These are phyloP conservation scores for Aurelia aurita complex sp. Pacific DNA, from an alignment of 30 jellyfish, hydroid and myxozoan genomes.

Conservation along the genomic window DNA sequence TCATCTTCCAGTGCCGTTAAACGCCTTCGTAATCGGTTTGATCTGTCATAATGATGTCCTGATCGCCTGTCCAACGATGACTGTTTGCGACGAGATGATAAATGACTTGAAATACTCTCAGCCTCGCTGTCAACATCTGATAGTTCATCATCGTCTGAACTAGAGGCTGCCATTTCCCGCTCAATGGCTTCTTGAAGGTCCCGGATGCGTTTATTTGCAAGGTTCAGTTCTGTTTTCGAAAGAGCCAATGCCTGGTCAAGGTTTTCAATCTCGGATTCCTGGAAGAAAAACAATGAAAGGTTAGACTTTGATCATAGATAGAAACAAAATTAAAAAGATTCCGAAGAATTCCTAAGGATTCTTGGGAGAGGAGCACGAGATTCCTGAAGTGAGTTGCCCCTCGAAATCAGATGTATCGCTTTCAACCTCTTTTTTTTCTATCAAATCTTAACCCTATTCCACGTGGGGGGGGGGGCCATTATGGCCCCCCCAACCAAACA, in stretches of 20 bases:
- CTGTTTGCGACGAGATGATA: slow-evolving; percentile 43
- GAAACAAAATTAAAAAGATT: too few relatives aligned
- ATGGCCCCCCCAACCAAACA: too few relatives aligned
- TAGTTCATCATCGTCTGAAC: slow-evolving; percentile 76
- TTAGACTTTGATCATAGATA: too few relatives aligned
- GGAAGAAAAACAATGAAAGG: not conserved
- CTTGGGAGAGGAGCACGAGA: too few relatives aligned
- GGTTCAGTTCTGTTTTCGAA: slow-evolving; percentile 75
- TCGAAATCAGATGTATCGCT: too few relatives aligned
- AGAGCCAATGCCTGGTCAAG: slow-evolving; percentile 78
- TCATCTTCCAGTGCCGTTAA: slow-evolving; percentile 78
- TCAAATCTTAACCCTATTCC: too few relatives aligned
- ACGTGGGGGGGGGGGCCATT: too few relatives aligned
- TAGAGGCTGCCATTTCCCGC: slow-evolving; percentile 81
- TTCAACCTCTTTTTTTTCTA: too few relatives aligned
- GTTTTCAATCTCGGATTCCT: slow-evolving; percentile 83
- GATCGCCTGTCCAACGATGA: slow-evolving; percentile 51
- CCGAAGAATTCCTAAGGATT: too few relatives aligned
- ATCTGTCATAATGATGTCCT: slow-evolving; percentile 70
- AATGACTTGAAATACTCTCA: slow-evolving; percentile 60
- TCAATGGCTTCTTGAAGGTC: slow-evolving; percentile 95
- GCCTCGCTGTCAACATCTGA: slow-evolving; percentile 67
- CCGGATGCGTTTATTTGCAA: slow-evolving; percentile 88
- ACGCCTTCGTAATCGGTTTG: slow-evolving; percentile 66
- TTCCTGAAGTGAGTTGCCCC: too few relatives aligned